Conservation (phyloP, 1,140 invertebrate species). For the Camponotus floridanus region DNA sequence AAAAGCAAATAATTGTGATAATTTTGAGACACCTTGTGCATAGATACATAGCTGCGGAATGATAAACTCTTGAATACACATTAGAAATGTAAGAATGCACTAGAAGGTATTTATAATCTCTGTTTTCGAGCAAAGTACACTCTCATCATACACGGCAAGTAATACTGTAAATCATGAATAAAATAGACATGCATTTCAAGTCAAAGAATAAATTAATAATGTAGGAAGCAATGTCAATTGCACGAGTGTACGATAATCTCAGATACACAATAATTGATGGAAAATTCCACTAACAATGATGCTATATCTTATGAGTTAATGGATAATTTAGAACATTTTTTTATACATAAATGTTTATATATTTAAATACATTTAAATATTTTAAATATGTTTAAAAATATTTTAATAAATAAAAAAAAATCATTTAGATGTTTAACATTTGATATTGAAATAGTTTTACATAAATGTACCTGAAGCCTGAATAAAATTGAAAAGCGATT, state of each 20-base stretch:
- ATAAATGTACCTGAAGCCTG: neutral
- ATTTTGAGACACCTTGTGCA: conserved; percentile 9
- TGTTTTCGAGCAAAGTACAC: conserved; percentile 33
- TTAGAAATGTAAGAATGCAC: conserved; percentile 34
- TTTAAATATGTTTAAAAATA: too few species aligned
- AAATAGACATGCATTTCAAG: conserved; percentile 42
- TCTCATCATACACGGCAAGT: conserved; percentile 36
- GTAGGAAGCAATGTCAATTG: conserved; percentile 47
- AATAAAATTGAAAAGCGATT: neutral
- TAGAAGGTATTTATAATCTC: conserved; percentile 49
- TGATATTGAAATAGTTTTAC: neutral
- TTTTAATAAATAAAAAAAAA: too few species aligned
- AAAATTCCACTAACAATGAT: conserved; percentile 6
- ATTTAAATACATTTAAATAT: neutral
- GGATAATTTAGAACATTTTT: too few species aligned
- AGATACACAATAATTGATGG: conserved; percentile 24
- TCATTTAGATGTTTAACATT: conserved; percentile 4
- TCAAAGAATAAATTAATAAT: conserved; percentile 13
- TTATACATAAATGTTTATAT: too few species aligned
- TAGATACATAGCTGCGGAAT: conserved; percentile 4
- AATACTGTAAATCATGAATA: conserved; percentile 31
- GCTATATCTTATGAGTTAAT: conserved; percentile 6
- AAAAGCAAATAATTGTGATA: neutral
- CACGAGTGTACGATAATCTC: conserved; percentile 25
- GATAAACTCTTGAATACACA: conserved; percentile 53